Evolutionary conservation across 2,113 vertebrate species (phyloP).

Genomic region (Alexandromys fortis): DNA sequence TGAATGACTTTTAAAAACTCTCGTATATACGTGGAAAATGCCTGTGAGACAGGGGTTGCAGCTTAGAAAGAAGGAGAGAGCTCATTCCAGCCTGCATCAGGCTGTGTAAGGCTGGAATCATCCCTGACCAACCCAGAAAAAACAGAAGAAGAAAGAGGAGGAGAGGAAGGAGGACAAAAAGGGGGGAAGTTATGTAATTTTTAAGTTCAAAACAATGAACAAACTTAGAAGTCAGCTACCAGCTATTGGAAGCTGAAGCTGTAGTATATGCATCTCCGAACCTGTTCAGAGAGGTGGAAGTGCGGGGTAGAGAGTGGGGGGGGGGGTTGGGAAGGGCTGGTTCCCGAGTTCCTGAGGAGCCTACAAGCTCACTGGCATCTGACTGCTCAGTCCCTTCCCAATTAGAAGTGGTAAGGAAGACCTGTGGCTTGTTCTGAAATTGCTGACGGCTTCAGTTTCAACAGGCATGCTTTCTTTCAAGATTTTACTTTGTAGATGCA

Average conservation of each 20-base stretch:
- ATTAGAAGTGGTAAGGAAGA: neutral
- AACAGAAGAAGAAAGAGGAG: neutral
- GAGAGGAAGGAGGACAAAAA: neutral
- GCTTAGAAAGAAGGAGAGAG: neutral
- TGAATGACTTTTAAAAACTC: neutral
- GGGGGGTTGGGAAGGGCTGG: fast-evolving
- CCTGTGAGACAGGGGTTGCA: neutral
- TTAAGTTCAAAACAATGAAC: neutral
- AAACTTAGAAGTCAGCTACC: neutral
- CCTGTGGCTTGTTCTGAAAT: neutral
- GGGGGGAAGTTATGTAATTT: neutral
- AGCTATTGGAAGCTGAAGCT: too few relatives aligned
- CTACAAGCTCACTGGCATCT: neutral
- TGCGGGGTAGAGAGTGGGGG: fast-evolving
- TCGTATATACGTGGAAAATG: neutral
- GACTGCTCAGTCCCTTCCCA: neutral
- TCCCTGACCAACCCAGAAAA: neutral
- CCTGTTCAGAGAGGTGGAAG: neutral
- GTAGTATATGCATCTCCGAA: neutral
- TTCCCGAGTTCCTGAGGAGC: too few relatives aligned
- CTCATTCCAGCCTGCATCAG: too few relatives aligned
- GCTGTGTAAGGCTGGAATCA: too few relatives aligned
- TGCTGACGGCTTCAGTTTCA: neutral
- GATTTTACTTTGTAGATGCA: neutral
- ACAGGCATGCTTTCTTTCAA: neutral